These are phyloP conservation scores for Stomorhina lunata DNA, from an alignment of 2,888 invertebrate species.

Conservation along the genomic window DNA sequence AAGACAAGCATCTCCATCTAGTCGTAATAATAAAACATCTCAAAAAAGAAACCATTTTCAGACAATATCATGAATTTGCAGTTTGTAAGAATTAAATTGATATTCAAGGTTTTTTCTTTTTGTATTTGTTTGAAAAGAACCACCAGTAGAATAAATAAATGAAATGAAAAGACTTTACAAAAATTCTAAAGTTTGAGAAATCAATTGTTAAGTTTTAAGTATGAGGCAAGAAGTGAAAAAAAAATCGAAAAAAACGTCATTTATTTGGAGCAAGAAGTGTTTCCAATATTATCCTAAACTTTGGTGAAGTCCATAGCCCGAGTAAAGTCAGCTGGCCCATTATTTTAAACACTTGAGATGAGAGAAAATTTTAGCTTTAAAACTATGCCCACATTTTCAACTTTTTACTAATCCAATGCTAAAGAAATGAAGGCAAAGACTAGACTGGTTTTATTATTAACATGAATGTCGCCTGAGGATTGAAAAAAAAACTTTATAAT, in stretches of 20 bases:
- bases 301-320: too few species aligned
- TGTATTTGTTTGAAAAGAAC: too few species aligned
- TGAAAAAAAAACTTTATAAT: background rate
- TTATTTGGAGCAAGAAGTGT: conserved; percentile 56
- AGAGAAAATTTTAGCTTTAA: conserved; percentile 6
- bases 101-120: conserved; percentile 34
- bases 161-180: too few species aligned
- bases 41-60: background rate
- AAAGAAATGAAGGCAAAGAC: background rate
- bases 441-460: conserved; percentile 43
- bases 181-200: background rate
- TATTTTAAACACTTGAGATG: background rate
- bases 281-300: background rate
- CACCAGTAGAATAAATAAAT: conserved; percentile 19
- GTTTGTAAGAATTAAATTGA: background rate
- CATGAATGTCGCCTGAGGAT: conserved; percentile 50
- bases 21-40: conserved; percentile 23
- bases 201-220: conserved; percentile 24
- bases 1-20: conserved; percentile 45
- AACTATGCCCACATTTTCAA: conserved; percentile 1
- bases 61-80: conserved; percentile 49
- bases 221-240: background rate
- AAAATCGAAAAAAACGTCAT: conserved; percentile 5
- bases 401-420: background rate
- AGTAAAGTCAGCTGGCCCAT: background rate